These are phyloP conservation scores for Pachyramphus minor DNA, from an alignment of 2,113 vertebrate genomes.

Conservation along the genomic window DNA sequence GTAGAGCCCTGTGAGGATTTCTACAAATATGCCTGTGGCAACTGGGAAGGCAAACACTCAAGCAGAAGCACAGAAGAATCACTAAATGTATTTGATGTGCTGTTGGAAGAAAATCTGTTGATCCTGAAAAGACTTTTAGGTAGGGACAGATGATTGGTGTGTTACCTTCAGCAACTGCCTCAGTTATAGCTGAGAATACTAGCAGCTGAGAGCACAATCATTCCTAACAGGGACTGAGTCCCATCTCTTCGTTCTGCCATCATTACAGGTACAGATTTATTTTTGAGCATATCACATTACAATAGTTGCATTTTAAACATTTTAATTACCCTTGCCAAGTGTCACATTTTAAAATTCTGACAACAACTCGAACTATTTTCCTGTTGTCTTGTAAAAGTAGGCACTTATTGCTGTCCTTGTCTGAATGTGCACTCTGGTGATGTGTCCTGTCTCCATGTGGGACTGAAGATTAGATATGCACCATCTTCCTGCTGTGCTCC, in stretches of 20 bases:
- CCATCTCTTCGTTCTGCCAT: not conserved
- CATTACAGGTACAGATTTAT: not conserved
- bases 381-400: not conserved
- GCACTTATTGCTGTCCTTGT: not conserved
- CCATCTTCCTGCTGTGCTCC: not conserved
- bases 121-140: slow-evolving; percentile 70
- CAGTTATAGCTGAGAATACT: not conserved
- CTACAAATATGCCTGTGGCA: slow-evolving; percentile 71
- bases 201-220: not conserved
- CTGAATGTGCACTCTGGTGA: not conserved
- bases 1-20: slow-evolving; percentile 72
- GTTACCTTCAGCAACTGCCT: not conserved
- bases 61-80: not conserved
- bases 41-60: slow-evolving; percentile 22
- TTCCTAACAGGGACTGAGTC: not conserved
- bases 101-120: slow-evolving; percentile 69
- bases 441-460: not conserved
- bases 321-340: not conserved
- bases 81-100: slow-evolving; percentile 36
- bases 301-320: not conserved
- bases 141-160: slow-evolving; percentile 7
- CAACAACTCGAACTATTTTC: not conserved
- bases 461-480: not conserved
- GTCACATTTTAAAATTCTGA: not conserved
- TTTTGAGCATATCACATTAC: not conserved